phyloP scores from a whole-genome alignment of 2,888 invertebrate genomes.

The Caenorhabditis sp. region DNA sequence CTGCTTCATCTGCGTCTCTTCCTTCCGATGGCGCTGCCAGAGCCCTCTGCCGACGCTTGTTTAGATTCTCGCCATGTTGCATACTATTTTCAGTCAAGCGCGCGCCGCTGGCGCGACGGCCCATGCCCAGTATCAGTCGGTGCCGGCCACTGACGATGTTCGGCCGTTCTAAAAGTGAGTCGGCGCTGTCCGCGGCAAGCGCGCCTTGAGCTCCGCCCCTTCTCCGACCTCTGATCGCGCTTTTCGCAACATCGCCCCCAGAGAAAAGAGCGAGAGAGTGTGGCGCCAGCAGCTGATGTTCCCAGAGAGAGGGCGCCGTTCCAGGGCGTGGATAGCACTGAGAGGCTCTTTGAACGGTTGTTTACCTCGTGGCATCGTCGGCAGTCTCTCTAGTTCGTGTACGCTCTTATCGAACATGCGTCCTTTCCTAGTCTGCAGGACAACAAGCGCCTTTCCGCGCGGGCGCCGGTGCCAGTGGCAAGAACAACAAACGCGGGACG shows the following conservation, averaged over 20 bases:
- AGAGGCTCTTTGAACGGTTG: constrained; percentile 61
- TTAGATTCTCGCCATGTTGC: constrained; percentile 35
- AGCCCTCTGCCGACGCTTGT: constrained; percentile 20
- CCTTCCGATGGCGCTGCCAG: constrained; percentile 2
- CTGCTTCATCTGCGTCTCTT: constrained; percentile 49
- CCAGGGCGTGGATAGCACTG: constrained; percentile 63
- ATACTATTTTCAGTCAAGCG: constrained; percentile 48
- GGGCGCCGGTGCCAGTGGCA: constrained; percentile 61
- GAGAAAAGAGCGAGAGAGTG: background rate
- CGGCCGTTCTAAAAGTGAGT: constrained; percentile 57
- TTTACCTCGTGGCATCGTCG: constrained; percentile 48
- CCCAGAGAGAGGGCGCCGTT: constrained; percentile 59
- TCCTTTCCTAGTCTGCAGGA: constrained; percentile 34
- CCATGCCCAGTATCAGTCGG: constrained; percentile 58
- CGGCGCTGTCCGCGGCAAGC: constrained; percentile 31
- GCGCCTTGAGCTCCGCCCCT: constrained; percentile 37
- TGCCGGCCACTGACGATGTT: constrained; percentile 62
- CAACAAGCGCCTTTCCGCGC: constrained; percentile 32
- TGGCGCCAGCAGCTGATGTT: constrained; percentile 42
- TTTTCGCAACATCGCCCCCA: constrained; percentile 49
- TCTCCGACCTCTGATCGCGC: constrained; percentile 56
- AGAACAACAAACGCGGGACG: constrained; percentile 39
- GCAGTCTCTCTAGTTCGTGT: constrained; percentile 45
- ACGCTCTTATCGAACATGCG: constrained; percentile 60
- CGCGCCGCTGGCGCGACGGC: constrained; percentile 19